Evolutionary conservation across 2,113 vertebrate genomes (phyloP).

Genomic region (Trogon melanurus): DNA sequence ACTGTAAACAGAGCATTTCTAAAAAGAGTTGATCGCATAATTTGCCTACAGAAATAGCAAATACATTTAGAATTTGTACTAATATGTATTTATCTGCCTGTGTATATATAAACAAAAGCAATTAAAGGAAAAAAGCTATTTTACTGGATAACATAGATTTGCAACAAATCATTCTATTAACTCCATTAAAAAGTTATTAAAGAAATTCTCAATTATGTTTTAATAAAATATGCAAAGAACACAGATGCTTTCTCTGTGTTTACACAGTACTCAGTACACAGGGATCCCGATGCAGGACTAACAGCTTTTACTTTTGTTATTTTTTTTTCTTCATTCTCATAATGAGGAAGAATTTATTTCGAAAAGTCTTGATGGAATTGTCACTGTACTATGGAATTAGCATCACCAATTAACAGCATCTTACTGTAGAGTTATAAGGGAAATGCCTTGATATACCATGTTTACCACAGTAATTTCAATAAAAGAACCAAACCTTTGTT

Average conservation of each 20-base stretch:
- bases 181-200: not conserved
- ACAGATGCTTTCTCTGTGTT: not conserved
- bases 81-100: not conserved
- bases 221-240: constrained; percentile 25
- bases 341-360: not conserved
- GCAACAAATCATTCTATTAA: not conserved
- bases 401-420: not conserved
- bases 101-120: not conserved
- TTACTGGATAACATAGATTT: not conserved
- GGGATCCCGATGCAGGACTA: not conserved
- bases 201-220: not conserved
- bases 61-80: not conserved
- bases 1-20: not conserved
- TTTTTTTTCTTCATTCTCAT: not conserved
- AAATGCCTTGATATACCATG: not conserved
- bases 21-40: not conserved
- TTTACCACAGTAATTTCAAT: not conserved
- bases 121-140: not conserved
- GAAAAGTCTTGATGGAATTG: not conserved
- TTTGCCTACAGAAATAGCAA: not conserved
- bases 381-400: not conserved
- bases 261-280: not conserved
- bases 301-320: not conserved
- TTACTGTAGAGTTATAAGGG: not conserved
- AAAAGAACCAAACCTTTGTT: not conserved